Evolutionary conservation across 2,888 invertebrate genomes (phyloP).

Genomic region (Chaitophorus viminalis): DNA sequence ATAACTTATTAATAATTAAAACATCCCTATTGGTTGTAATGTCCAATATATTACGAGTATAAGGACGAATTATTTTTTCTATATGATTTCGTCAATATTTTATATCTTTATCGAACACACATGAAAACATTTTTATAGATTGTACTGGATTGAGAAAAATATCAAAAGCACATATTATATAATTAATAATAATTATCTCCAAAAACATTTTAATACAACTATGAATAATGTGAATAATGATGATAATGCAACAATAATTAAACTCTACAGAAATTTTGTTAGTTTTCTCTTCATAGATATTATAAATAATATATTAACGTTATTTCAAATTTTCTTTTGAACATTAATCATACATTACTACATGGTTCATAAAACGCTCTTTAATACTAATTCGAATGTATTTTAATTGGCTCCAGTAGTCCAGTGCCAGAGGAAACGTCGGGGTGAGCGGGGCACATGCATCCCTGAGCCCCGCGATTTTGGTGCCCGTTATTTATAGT

Average conservation of each 20-base stretch:
- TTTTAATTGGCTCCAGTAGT: no score
- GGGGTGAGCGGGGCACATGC: no score
- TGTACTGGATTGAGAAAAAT: neutral
- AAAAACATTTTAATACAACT: neutral
- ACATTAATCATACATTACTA: no score
- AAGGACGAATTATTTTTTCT: neutral
- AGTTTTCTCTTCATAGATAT: no score
- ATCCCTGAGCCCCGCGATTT: no score
- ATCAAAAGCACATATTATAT: neutral
- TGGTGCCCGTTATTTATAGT: no score
- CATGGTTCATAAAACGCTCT: no score
- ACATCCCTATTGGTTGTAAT: neutral
- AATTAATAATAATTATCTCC: neutral
- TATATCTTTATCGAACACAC: neutral
- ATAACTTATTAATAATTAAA: slow-evolving; percentile 5
- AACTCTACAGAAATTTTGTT: no score
- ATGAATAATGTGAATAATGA: neutral
- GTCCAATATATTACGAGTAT: neutral
- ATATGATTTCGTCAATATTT: neutral
- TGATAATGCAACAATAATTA: neutral
- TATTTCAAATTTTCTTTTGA: no score
- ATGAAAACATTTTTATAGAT: neutral
- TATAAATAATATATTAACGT: no score
- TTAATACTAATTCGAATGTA: no score
- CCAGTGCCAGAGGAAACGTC: no score